Evolutionary conservation across 2,113 vertebrate genomes (phyloP), one percentile per base, ranked within the genome.

Genomic region (Tachuris rubrigastra): DNA sequence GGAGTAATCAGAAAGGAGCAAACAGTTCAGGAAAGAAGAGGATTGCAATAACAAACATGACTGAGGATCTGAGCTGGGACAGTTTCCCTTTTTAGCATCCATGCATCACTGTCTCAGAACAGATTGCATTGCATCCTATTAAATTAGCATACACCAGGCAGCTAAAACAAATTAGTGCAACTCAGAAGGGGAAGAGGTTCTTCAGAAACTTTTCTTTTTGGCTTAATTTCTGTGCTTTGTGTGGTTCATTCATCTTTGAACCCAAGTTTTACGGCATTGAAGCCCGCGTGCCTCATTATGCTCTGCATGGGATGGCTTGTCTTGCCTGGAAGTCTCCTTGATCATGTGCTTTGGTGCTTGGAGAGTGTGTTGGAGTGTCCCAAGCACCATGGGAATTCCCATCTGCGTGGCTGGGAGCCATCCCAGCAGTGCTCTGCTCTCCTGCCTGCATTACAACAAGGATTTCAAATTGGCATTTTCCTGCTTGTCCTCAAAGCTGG

Each of bases 61-160:
- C 84, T 86, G 72, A 89, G 42, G 79, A 78, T 86, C 79, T 86
- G 72, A 1, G 8, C 73, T 0, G 68, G 83, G 58, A 83, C 59
- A 69, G 49, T 72, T 96, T 96, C 92, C 59, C 81, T 85, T 96
- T 93, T 92, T 90, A 97, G 91, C 56, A 89, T 71, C 80, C 62
- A 90, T 94, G 90, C 84, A 93, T 94, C 93, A 77, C 77, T 94
- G 90, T 94, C 92, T 94, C 56, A 60, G 79, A 88, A 35, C 71
- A 96, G 92, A 47, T 91, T 90, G 71, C 79, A 55, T 78, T 49
- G 63, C 87, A 89, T 95, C 93, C 79, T 89, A 78, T 92, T 92
- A 77, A 92, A 96, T 89, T 94, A 89, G 79, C 65, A 92, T 86
- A 75, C 56, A 84, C 35, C 78, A 96, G 85, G 44, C 86, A 95